Percentiles rank a stretch among this genome's conserved stretches.
These are phyloP conservation scores for Nesospiza acunhae DNA, from an alignment of 2,113 vertebrate species.

Conservation along the genomic window DNA sequence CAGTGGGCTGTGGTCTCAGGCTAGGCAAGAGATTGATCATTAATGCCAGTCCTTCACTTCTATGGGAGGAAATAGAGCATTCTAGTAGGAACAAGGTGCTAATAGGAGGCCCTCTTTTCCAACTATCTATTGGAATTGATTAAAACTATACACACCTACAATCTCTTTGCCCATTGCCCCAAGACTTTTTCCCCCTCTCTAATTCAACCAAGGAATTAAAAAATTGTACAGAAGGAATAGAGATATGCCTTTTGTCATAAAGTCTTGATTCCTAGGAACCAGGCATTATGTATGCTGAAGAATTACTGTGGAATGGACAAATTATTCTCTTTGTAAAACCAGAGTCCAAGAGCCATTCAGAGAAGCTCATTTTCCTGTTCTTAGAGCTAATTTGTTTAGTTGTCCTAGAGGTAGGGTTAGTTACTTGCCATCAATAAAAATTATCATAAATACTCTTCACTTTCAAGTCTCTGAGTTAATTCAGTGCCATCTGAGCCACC, in stretches of 20 bases:
- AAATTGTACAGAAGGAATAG: not conserved
- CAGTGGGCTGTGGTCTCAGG: not conserved
- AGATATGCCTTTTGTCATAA: not conserved
- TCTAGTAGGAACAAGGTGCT: not conserved
- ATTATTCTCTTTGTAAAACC: not conserved
- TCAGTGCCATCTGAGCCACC: slow-evolving; percentile 70
- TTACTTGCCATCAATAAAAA: slow-evolving; percentile 51
- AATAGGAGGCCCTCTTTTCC: not conserved
- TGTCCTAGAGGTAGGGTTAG: slow-evolving; percentile 31
- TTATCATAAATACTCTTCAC: slow-evolving; percentile 6
- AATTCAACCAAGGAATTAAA: not conserved
- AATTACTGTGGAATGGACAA: not conserved
- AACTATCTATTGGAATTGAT: not conserved
- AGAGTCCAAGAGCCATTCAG: not conserved
- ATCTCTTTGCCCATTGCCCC: not conserved
- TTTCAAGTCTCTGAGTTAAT: slow-evolving; percentile 51
- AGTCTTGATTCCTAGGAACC: not conserved
- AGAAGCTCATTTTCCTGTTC: not conserved
- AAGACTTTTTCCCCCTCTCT: not conserved
- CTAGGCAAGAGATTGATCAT: not conserved
- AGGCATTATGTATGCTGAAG: not conserved
- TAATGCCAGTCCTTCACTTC: not conserved
- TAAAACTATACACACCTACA: not conserved
- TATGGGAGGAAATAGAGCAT: not conserved
- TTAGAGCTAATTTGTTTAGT: not conserved